Conservation (phyloP, 2,113 vertebrate genomes). For the Trinectes maculatus region DNA sequence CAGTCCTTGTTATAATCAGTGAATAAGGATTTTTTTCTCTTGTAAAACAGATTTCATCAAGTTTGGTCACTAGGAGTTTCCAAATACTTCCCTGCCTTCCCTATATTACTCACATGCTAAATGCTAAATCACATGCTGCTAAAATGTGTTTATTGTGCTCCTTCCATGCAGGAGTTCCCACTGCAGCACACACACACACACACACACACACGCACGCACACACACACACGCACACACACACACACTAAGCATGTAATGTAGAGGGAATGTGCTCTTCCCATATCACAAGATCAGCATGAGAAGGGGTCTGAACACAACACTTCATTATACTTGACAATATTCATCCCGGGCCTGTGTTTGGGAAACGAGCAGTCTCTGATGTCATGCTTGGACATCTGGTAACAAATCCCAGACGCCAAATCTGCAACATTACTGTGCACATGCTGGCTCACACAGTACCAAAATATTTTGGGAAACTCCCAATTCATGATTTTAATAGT, state of each 20-base stretch:
- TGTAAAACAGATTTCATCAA: conserved; percentile 25
- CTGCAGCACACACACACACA: conserved; percentile 20
- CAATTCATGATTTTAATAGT: too few species aligned
- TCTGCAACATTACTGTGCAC: background rate
- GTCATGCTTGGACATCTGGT: background rate
- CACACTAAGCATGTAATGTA: conserved; percentile 39
- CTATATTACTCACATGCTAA: conserved; percentile 56
- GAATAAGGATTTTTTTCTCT: background rate
- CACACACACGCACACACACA: conserved; percentile 23
- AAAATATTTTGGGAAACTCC: too few species aligned
- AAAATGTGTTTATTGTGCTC: conserved; percentile 51
- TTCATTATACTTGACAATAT: conserved; percentile 33
- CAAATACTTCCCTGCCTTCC: conserved; percentile 8
- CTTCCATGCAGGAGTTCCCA: conserved; percentile 37
- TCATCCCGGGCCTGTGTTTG: conserved; percentile 16
- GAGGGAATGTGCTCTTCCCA: conserved; percentile 55
- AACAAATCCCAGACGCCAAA: background rate
- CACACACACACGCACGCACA: conserved; percentile 19
- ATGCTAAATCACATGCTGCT: too few species aligned
- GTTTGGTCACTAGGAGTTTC: conserved; percentile 16
- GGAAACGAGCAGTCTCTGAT: background rate
- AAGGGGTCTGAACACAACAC: conserved; percentile 45
- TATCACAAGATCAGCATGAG: conserved; percentile 65
- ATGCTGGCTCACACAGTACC: background rate
- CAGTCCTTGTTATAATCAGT: too few species aligned